Evolutionary conservation across 2,888 invertebrate species (phyloP), one percentile per base, ranked within the genome.

Genomic region (Allophyes oxyacanthae): DNA sequence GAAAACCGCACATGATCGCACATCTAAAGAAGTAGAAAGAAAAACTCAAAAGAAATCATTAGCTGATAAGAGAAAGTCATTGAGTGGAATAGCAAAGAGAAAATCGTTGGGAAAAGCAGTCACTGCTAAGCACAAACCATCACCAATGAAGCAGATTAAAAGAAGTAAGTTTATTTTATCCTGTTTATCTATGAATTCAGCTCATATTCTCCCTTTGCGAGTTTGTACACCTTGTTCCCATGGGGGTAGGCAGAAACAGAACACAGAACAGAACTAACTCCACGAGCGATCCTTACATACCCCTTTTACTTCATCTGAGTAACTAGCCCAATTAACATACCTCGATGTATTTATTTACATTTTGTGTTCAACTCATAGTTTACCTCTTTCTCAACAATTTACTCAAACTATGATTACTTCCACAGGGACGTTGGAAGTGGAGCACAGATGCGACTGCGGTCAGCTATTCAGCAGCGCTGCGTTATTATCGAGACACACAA

Each of bases 361-460:
- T 20, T 20, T 20, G 20, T 4, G 2, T 20, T 20, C 20, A 3
- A 20, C 20, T 20, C 6, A 6, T 28, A 28, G 28, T 8, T 28
- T 28, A 6, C 8, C 28, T 28, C 7, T 28, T 8, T 4, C 8
- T n/a, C 0, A 40, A 38, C 11, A 13, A 7, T 8, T 25, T 13
- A 11, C 3, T 26, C 5, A 36, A 11, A 30, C 10, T 1, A 9
- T 26, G 2, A 32, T 25, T 41, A 6, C 34, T 42, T 26, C 14
- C 11, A 0, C 20, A 92, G 92, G 91, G 38, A 83, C 82, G 25
- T 52, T 74, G 8, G 87, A 83, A 34, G 83, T 78, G 38, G 90
- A 86, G 84, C 95, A 95, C 75, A 91, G 95, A 0, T 94, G 94
- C 66, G 94, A 94, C 77, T 94, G 94, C 68, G 94, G 94, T 0